Evolutionary conservation across 2,888 invertebrate species (phyloP).

Genomic region (Mythimna pallens): DNA sequence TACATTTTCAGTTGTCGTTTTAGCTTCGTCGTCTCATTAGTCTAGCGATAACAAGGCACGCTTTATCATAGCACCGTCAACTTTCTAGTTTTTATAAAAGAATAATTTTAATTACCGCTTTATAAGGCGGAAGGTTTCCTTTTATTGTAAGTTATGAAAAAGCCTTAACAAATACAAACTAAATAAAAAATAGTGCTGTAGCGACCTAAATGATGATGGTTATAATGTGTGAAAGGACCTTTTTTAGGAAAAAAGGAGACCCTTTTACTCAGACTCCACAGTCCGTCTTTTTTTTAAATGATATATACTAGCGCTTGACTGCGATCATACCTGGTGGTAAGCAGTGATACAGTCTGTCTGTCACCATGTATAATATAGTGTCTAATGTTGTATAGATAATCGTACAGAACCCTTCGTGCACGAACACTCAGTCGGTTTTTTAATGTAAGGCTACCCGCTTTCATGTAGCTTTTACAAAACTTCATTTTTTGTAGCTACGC

Average conservation of each 20-base stretch:
- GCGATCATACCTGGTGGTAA: too few species aligned
- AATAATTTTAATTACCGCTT: neutral
- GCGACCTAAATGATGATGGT: neutral
- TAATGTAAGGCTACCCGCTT: slow-evolving; percentile 33
- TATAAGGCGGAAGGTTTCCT: neutral
- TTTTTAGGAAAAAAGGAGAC: too few species aligned
- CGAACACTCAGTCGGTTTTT: neutral
- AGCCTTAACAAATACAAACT: neutral
- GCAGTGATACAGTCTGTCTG: too few species aligned
- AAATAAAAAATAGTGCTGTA: neutral
- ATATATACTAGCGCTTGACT: too few species aligned
- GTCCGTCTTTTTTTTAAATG: too few species aligned
- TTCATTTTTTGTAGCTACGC: slow-evolving; percentile 29
- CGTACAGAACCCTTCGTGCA: too few species aligned
- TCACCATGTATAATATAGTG: too few species aligned
- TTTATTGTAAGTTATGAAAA: neutral
- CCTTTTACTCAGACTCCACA: too few species aligned
- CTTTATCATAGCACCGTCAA: neutral
- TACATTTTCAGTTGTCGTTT: neutral
- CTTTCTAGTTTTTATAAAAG: slow-evolving; percentile 7
- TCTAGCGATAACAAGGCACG: neutral
- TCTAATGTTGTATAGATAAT: too few species aligned
- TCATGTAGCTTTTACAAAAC: slow-evolving; percentile 40
- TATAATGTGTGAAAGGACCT: neutral
- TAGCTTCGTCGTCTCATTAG: slow-evolving; percentile 13